phyloP scores from a whole-genome alignment of 2,113 vertebrate species.

The Thymallus thymallus region DNA sequence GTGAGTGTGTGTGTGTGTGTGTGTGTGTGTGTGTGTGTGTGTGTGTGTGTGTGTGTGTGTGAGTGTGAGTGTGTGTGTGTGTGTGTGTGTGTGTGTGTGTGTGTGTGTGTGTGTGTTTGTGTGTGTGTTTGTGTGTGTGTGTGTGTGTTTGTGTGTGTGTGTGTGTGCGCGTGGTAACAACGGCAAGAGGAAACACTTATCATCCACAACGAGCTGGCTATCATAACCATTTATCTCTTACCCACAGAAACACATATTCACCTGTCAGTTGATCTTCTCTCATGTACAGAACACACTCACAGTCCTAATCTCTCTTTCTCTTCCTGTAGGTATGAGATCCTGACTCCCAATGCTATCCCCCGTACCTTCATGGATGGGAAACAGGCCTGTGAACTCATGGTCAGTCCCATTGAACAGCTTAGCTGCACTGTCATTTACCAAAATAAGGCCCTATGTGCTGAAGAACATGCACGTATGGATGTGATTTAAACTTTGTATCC shows the following conservation, averaged over 20 bases:
- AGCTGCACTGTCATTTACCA: not conserved
- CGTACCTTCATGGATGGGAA: slow-evolving; percentile 94
- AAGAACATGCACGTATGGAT: too few species aligned
- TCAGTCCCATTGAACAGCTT: slow-evolving; percentile 44
- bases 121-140: not conserved
- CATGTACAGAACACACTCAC: slow-evolving; percentile 2
- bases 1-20: slow-evolving; percentile 2
- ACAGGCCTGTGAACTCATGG: slow-evolving; percentile 90
- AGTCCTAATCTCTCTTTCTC: slow-evolving; percentile 17
- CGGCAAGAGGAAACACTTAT: not conserved
- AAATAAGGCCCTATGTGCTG: not conserved
- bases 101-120: not conserved
- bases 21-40: not conserved
- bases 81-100: not conserved
- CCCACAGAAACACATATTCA: too few species aligned
- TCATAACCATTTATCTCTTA: not conserved
- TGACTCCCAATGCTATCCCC: slow-evolving; percentile 91
- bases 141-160: not conserved
- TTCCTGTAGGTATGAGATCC: slow-evolving; percentile 84
- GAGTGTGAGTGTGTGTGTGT: not conserved
- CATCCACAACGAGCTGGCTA: not conserved
- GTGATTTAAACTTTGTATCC: not conserved
- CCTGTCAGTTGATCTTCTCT: not conserved
- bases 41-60: not conserved
- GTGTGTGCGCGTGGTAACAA: not conserved